A percentile compares a stretch with the other conserved stretches of the same genome.
phyloP scores from a whole-genome alignment of 2,113 vertebrate species.

The Mus musculus region DNA sequence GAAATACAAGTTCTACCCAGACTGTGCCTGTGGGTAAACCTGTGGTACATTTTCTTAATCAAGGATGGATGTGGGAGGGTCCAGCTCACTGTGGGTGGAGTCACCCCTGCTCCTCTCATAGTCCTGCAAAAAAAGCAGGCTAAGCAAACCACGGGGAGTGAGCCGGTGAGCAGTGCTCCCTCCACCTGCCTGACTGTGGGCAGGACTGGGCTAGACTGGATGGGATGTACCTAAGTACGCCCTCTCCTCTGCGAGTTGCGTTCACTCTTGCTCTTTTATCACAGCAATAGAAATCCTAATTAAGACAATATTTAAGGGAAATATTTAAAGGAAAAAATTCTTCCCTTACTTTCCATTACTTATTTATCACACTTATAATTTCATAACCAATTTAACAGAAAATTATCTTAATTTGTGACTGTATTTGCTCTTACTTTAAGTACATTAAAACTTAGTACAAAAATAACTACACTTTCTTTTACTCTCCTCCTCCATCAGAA shows the following conservation, averaged over 20 bases:
- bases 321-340: neutral
- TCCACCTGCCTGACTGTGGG: neutral
- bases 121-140: neutral
- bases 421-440: slow-evolving; percentile 35
- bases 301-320: neutral
- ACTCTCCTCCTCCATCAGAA: slow-evolving; percentile 26
- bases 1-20: no score
- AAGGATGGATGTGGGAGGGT: neutral
- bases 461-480: slow-evolving; percentile 38
- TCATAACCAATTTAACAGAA: slow-evolving; percentile 12
- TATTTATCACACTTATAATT: slow-evolving; percentile 17
- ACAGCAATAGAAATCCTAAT: neutral
- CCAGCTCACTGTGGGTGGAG: neutral
- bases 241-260: neutral
- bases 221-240: neutral
- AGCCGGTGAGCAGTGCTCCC: no score
- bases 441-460: slow-evolving; percentile 3
- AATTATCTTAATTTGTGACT: slow-evolving; percentile 21
- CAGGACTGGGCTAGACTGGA: neutral
- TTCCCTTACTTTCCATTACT: slow-evolving; percentile 22
- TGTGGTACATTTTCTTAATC: neutral
- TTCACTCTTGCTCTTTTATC: neutral
- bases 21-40: no score
- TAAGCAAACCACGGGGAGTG: neutral
- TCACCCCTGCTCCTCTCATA: fast-evolving